phyloP scores from a whole-genome alignment of 2,888 invertebrate species.

The Leuctra nigra region DNA sequence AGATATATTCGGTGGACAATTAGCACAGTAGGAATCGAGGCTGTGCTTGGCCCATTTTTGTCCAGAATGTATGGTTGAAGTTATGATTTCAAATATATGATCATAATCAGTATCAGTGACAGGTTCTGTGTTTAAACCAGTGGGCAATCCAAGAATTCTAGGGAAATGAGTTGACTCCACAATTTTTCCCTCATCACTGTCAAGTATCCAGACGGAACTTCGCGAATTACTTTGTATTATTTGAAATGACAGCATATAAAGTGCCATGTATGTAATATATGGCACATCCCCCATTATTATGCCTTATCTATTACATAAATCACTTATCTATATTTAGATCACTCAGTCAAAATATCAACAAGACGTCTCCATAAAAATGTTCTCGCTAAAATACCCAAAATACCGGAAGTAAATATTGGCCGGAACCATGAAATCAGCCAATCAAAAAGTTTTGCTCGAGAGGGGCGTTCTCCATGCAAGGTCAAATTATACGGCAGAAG shows the following conservation, averaged over 20 bases:
- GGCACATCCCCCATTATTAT: constrained; percentile 47
- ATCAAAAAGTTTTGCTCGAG: too few relatives aligned
- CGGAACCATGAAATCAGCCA: too few relatives aligned
- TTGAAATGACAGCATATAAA: constrained; percentile 65
- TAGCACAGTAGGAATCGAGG: constrained; percentile 56
- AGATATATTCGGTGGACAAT: constrained; percentile 46
- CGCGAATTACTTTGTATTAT: constrained; percentile 70
- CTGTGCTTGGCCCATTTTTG: constrained; percentile 61
- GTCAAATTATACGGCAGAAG: too few relatives aligned
- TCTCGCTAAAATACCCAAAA: too few relatives aligned
- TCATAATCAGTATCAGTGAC: constrained; percentile 53
- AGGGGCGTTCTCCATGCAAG: too few relatives aligned
- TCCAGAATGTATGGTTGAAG: constrained; percentile 61
- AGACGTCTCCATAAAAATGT: constrained; percentile 1
- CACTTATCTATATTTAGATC: constrained; percentile 8
- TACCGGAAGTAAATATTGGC: neutral
- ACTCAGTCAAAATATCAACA: constrained; percentile 18
- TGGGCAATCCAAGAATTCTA: constrained; percentile 37
- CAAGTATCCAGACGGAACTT: constrained; percentile 78
- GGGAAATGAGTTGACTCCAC: constrained; percentile 42
- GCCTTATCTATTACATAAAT: constrained; percentile 5
- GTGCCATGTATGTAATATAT: constrained; percentile 54
- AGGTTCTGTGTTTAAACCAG: constrained; percentile 34
- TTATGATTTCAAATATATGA: constrained; percentile 66
- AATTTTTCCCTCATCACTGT: constrained; percentile 66